Base-by-base conservation (phyloP, 2,113 vertebrate genomes). In the Apeltes quadracus region DNA sequence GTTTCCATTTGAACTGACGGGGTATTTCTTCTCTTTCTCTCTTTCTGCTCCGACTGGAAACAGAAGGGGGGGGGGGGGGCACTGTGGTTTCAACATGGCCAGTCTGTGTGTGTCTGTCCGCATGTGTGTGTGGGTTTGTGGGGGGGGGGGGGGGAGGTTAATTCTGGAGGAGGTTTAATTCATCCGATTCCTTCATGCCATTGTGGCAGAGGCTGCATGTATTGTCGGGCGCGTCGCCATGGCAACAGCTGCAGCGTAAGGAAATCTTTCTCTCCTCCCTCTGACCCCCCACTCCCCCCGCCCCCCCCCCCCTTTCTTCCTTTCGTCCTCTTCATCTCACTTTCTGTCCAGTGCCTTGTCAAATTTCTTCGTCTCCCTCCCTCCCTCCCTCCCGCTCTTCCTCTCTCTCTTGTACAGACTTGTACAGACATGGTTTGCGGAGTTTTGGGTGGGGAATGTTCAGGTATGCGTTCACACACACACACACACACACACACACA, bases 391-490 rank as follows among this genome's bases (percentile, higher is more conserved):
- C 15, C 12, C 29, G 11, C 12, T 4, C 29, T 61, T 78, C 70
- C 82, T 75, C 70, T 76, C 57, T 61, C 65, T 18, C n/a, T n/a
- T n/a, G n/a, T n/a, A n/a, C n/a, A n/a, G 90, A 93, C 95, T 76
- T 93, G 95, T 94, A 92, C 92, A 92, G 95, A 93, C 95, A 92
- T 78, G 94, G 93, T 88, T 90, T 65, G 82, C 48, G 20, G 81
- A 83, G 80, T 87, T 87, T 87, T 92, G 89, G 89, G 91, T 91
- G 92, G 90, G 87, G 88, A 90, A 82, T 89, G 63, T 83, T 92
- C 92, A 94, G 92, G 90, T 92, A 93, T 93, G 90, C 72, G 65
- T 79, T 79, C 18, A 11, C 82, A 71, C 76, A 82, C 76, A 72
- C 69, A 71, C 53, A 79, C 15, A 69, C 76, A 84, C 16, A 69